Percentiles rank a stretch among this genome's conserved stretches.
Evolutionary conservation across 2,797 vertebrate genomes (phyloP).

Genomic region (Schizothorax lantsangensis): DNA sequence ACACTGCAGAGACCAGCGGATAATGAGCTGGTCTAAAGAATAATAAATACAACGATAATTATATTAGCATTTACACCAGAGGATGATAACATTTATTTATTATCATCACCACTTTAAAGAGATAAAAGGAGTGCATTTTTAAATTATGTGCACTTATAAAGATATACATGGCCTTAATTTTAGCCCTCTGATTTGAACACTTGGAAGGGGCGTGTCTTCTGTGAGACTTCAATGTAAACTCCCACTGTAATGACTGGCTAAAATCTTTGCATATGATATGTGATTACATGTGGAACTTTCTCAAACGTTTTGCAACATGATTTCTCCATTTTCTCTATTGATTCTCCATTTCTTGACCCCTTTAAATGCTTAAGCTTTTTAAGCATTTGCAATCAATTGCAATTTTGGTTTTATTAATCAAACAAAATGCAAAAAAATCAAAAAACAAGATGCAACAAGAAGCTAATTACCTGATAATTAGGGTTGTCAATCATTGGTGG

Average conservation of each 20-base stretch:
- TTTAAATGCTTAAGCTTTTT: neutral
- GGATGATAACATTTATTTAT: neutral
- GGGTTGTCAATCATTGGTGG: slow-evolving; percentile 97
- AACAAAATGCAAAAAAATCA: neutral
- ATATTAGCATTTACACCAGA: neutral
- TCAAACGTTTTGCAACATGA: neutral
- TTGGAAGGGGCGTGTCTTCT: neutral
- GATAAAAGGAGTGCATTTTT: neutral
- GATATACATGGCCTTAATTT: neutral
- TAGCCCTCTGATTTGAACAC: neutral
- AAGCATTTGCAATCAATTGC: neutral
- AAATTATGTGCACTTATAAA: neutral
- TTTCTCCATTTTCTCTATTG: neutral
- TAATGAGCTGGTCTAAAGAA: neutral
- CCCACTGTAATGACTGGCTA: neutral
- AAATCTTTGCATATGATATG: neutral
- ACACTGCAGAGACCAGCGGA: neutral
- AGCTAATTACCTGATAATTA: slow-evolving; percentile 90
- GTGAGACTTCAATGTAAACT: neutral
- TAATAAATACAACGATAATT: neutral
- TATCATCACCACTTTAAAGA: neutral
- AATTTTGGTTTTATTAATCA: neutral
- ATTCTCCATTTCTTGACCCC: neutral
- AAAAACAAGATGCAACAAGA: neutral
- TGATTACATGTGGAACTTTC: neutral